Percentiles rank a stretch among this genome's conserved stretches.
Conservation (phyloP, 2,113 vertebrate genomes). For the Galemys pyrenaicus region DNA sequence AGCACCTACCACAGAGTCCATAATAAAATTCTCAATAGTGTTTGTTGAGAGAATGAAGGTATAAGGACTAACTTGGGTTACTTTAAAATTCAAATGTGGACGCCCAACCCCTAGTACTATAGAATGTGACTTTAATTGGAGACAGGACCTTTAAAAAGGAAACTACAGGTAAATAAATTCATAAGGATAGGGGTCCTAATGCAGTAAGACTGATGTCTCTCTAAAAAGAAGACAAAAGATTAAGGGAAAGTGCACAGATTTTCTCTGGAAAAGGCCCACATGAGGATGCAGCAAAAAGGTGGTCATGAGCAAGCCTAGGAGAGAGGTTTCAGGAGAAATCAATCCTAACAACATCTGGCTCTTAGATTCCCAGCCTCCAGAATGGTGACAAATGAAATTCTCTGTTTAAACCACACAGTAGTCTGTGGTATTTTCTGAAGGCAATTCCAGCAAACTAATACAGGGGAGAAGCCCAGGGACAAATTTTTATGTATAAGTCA, state of each 20-base stretch:
- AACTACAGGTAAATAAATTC: background rate
- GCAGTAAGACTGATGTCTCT: background rate
- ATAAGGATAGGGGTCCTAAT: background rate
- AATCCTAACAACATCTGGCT: background rate
- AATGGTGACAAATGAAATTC: background rate
- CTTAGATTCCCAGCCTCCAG: background rate
- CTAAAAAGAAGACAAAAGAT: background rate
- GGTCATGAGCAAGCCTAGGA: background rate
- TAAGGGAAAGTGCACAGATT: background rate
- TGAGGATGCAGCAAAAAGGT: background rate
- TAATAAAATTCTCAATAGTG: background rate
- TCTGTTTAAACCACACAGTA: background rate
- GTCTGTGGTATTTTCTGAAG: background rate
- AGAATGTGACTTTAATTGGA: background rate
- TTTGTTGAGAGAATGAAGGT: background rate
- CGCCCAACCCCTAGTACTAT: background rate
- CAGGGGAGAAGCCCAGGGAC: background rate
- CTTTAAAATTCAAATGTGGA: background rate
- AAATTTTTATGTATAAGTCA: background rate
- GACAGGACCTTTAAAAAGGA: background rate
- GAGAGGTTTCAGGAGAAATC: background rate
- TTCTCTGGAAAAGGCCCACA: background rate
- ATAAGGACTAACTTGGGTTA: background rate
- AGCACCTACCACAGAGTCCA: background rate
- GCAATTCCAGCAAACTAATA: background rate